Conservation (phyloP, 1,140 invertebrate genomes). For the Drosophila willistoni region DNA sequence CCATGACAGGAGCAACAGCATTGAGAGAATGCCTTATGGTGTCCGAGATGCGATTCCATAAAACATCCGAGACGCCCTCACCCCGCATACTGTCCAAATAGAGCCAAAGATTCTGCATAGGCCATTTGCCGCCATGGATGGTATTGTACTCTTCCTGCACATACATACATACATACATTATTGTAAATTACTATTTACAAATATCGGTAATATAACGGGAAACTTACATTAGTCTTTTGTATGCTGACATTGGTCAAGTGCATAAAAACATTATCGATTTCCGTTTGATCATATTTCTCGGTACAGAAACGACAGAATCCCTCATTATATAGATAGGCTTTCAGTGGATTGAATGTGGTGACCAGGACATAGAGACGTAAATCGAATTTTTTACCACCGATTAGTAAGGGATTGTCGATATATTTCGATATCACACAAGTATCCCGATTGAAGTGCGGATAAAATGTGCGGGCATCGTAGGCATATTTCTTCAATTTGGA, state of each 20-base stretch:
- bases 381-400: conserved; percentile 95
- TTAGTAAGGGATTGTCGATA: conserved; percentile 92
- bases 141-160: conserved; percentile 94
- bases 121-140: conserved; percentile 97
- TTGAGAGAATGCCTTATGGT: conserved; percentile 92
- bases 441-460: conserved; percentile 91
- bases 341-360: conserved; percentile 91
- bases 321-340: conserved; percentile 92
- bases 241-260: conserved; percentile 95
- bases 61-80: conserved; percentile 91
- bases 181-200: background rate
- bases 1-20: conserved; percentile 93
- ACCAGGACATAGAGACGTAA: conserved; percentile 93
- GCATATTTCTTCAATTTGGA: conserved; percentile 95
- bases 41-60: conserved; percentile 93
- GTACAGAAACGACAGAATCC: conserved; percentile 92
- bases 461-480: conserved; percentile 89
- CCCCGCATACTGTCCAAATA: conserved; percentile 96
- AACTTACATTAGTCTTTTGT: conserved; percentile 90
- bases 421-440: conserved; percentile 96
- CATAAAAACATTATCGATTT: conserved; percentile 92
- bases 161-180: no score
- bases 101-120: conserved; percentile 93
- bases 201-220: conserved; percentile 44
- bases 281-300: conserved; percentile 91